Percentiles rank a stretch among this genome's conserved stretches.
Conservation (phyloP, 2,888 invertebrate genomes). For the Incurvaria masculella region DNA sequence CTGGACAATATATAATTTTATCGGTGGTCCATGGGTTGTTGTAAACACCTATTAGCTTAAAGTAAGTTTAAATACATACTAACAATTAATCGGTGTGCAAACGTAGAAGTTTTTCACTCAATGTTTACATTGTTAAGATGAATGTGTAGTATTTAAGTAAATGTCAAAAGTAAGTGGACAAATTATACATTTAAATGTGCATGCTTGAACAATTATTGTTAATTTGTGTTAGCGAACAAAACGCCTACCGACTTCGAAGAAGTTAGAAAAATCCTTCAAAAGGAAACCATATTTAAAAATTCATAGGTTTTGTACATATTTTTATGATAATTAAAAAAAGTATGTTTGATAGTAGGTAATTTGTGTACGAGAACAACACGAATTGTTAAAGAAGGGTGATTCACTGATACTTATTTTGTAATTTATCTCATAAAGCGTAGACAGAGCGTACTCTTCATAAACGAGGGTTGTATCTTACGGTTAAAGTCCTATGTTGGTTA, state of each 20-base stretch:
- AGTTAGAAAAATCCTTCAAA: not conserved
- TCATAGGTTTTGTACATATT: not conserved
- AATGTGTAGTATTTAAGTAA: no score
- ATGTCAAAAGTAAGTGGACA: not conserved
- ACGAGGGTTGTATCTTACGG: no score
- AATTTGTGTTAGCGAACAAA: not conserved
- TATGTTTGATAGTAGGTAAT: not conserved
- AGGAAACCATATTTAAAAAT: not conserved
- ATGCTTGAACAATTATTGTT: not conserved
- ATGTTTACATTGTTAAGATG: not conserved
- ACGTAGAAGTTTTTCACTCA: not conserved
- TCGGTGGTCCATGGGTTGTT: constrained; percentile 36
- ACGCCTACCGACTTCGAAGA: not conserved
- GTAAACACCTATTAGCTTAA: not conserved
- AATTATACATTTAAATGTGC: not conserved
- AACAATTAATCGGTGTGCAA: not conserved
- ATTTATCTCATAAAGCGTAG: no score
- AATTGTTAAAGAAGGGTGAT: no score
- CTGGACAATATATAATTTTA: constrained; percentile 48
- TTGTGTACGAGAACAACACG: no score
- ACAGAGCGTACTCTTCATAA: no score
- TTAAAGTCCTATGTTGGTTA: no score
- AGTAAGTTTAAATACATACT: not conserved
- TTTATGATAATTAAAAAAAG: not conserved
- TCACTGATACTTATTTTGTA: no score